Percentiles rank a stretch among this genome's conserved stretches.
phyloP scores from a whole-genome alignment of 2,797 vertebrate genomes.

The Catharus ustulatus region DNA sequence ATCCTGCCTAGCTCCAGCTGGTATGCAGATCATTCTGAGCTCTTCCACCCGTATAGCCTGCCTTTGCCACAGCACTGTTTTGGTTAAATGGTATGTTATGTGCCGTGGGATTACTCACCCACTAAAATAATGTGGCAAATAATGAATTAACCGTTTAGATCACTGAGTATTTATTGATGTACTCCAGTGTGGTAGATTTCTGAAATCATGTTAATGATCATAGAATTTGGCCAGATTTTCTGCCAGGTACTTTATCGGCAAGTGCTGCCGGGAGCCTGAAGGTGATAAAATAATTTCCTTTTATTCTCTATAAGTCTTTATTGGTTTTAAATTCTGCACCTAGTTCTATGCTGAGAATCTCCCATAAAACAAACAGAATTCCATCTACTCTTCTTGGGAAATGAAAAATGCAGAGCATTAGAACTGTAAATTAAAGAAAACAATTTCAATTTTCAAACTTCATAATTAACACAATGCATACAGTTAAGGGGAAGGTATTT shows the following conservation, averaged over 20 bases:
- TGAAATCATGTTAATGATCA: not conserved
- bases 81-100: not conserved
- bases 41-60: not conserved
- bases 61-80: not conserved
- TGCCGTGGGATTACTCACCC: not conserved
- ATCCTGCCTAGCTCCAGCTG: conserved; percentile 53
- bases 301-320: not conserved
- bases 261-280: not conserved
- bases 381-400: not conserved
- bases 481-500: not conserved
- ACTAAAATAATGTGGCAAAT: not conserved
- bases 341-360: not conserved
- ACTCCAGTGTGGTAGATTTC: not conserved
- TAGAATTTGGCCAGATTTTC: not conserved
- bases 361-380: not conserved
- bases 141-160: not conserved
- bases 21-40: conserved; percentile 39
- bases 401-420: not conserved
- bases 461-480: not conserved
- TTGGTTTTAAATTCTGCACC: not conserved
- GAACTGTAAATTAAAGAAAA: not conserved
- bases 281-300: not conserved
- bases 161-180: not conserved
- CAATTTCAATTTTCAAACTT: not conserved
- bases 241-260: not conserved